phyloP scores from a whole-genome alignment of 2,888 invertebrate genomes.

The Andrena flavipes region DNA sequence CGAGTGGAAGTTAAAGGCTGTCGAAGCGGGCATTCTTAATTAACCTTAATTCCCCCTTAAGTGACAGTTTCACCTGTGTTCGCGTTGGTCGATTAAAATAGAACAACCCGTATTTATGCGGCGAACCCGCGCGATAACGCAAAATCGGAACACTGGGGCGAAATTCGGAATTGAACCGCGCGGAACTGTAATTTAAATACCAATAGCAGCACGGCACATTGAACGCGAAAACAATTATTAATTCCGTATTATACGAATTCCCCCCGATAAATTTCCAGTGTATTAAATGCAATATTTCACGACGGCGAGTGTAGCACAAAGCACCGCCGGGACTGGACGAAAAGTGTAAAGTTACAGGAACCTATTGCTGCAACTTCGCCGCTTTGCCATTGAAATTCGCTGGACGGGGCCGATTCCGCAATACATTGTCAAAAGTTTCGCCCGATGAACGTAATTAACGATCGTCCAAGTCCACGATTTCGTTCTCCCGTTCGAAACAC shows the following conservation, averaged over 20 bases:
- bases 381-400: slow-evolving; percentile 56
- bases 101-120: not conserved
- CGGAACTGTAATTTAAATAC: slow-evolving; percentile 12
- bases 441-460: slow-evolving; percentile 65
- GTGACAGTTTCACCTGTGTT: not conserved
- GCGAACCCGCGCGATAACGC: slow-evolving; percentile 1
- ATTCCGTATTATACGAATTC: not conserved
- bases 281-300: slow-evolving; percentile 38
- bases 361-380: slow-evolving; percentile 37
- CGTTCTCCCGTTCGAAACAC: slow-evolving; percentile 59
- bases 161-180: slow-evolving; percentile 4
- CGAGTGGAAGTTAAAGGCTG: too few species aligned
- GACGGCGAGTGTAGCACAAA: slow-evolving; percentile 28
- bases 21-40: too few species aligned
- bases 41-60: not conserved
- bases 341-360: slow-evolving; percentile 49
- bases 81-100: not conserved
- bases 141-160: not conserved
- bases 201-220: not conserved
- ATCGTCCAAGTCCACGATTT: slow-evolving; percentile 64
- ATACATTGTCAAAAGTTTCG: slow-evolving; percentile 61
- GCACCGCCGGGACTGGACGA: slow-evolving; percentile 38
- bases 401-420: slow-evolving; percentile 44
- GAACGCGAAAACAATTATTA: slow-evolving; percentile 21
- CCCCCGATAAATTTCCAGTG: slow-evolving; percentile 26